Evolutionary conservation across 2,888 invertebrate species (phyloP).

Genomic region (Tinea trinotella): DNA sequence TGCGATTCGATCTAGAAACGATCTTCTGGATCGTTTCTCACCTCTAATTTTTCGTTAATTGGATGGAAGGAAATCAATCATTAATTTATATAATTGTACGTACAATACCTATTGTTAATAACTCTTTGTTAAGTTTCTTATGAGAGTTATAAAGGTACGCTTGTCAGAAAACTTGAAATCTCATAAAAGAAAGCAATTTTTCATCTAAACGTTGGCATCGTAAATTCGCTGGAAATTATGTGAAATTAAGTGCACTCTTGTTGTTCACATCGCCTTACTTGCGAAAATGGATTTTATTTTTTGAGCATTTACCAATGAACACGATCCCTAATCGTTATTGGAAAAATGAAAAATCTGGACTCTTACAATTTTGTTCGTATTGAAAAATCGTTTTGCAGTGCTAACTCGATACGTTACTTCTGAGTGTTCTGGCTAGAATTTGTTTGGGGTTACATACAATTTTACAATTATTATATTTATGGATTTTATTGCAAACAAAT

Average conservation of each 20-base stretch:
- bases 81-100: constrained; percentile 3
- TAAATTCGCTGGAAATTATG: constrained; percentile 46
- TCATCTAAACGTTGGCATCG: constrained; percentile 42
- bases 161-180: constrained; percentile 31
- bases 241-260: constrained; percentile 51
- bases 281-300: background rate
- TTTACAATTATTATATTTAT: too few species aligned
- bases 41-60: too few species aligned
- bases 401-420: too few species aligned
- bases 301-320: background rate
- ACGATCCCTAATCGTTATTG: background rate
- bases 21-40: too few species aligned
- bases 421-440: too few species aligned
- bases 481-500: too few species aligned
- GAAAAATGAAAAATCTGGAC: background rate
- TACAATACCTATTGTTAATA: background rate
- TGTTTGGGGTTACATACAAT: too few species aligned
- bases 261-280: constrained; percentile 31
- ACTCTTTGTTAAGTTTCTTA: background rate
- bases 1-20: too few species aligned
- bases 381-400: too few species aligned
- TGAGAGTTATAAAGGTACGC: background rate
- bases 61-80: too few species aligned
- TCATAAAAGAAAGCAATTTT: constrained; percentile 51
- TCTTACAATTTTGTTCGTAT: background rate